A percentile compares a stretch with the other conserved stretches of the same genome.
These are phyloP conservation scores for Daptonema setosum DNA, from an alignment of 2,888 invertebrate species.

Conservation along the genomic window DNA sequence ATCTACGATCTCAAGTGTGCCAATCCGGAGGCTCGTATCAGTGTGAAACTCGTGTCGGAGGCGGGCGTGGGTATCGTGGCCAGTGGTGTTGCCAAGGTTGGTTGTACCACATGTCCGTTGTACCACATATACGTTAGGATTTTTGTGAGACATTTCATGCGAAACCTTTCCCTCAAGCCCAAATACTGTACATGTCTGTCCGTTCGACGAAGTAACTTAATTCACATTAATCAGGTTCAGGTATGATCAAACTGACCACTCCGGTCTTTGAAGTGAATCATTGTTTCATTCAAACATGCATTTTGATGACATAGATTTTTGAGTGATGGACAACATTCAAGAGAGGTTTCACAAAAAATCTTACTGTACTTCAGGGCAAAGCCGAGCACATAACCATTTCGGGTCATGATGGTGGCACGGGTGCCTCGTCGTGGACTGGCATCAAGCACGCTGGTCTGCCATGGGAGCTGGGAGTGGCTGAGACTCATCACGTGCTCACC, in stretches of 20 bases:
- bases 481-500: conserved; percentile 65
- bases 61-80: conserved; percentile 96
- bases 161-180: no score
- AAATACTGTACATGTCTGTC: no score
- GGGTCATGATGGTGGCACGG: conserved; percentile 96
- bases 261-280: no score
- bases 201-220: not conserved
- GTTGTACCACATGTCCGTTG: not conserved
- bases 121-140: not conserved
- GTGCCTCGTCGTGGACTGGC: conserved; percentile 93
- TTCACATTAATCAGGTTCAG: no score
- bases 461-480: conserved; percentile 93
- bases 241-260: no score
- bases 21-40: conserved; percentile 78
- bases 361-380: conserved; percentile 46
- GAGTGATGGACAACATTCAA: no score
- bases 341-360: not conserved
- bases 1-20: conserved; percentile 95
- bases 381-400: conserved; percentile 95
- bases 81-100: conserved; percentile 84
- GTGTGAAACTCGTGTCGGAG: conserved; percentile 91
- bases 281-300: no score
- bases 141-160: no score
- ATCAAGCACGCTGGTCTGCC: conserved; percentile 78
- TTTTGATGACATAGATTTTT: no score